Base-by-base conservation (phyloP, 1,140 invertebrate genomes). In the Hirudo medicinalis region DNA sequence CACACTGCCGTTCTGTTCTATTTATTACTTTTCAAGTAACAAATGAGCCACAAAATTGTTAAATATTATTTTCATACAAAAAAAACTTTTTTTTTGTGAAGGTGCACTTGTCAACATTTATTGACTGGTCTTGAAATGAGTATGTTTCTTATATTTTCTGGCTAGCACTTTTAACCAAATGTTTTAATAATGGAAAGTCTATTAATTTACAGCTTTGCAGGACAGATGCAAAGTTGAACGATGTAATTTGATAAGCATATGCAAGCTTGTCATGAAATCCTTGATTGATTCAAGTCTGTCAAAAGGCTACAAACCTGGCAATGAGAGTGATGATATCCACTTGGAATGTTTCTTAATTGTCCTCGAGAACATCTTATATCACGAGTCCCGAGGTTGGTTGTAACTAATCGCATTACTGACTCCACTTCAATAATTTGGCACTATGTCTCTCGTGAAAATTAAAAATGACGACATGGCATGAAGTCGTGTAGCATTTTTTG, bases 241-340 rank as follows among this genome's bases (percentile, higher is more conserved):
- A 63, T 25, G 22, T 25, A 63, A 63, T 32, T 32, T 63, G 57
- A 25, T 63, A 11, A 63, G 22, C 11, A 63, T 63, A 22, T 63
- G 57, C 29, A 63, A 63, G 57, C 57, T 63, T 22, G 57, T 63
- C 4, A 63, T 63, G 22, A 63, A 63, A 32, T 63, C 29, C 57
- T 32, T 63, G 22, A 63, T 63, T 4, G 57, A 63, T 11, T 63
- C 57, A 22, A 63, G 22, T 32, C 57, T 25, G 9, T 63, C 57
- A 22, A 63, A 49, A 49, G 43, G 43, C 9, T 49, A 49, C 43
- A 49, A 49, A 9, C 43, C 43, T 17, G 15, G 43, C 15, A 13
- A 6, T 63, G 57, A 63, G 9, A 63, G 19, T 22, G 57, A 63
- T 63, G 22, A 63, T 63, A 22, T 32, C 19, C 57, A 25, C 22